These are phyloP conservation scores for Eriocheir sinensis DNA, from an alignment of 1,140 invertebrate species.

Conservation along the genomic window DNA sequence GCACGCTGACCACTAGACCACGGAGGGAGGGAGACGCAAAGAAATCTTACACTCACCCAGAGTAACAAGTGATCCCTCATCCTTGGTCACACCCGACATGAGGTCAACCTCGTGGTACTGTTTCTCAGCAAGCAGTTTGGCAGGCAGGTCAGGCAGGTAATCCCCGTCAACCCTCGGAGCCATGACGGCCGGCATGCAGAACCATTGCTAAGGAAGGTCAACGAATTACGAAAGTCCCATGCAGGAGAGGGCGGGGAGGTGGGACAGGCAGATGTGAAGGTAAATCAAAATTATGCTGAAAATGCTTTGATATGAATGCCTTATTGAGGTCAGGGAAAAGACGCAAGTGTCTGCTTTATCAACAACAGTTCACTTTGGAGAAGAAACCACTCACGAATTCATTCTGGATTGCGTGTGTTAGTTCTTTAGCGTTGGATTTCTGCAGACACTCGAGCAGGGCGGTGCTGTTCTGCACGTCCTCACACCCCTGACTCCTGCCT, in stretches of 20 bases:
- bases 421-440: background rate
- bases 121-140: background rate
- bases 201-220: constrained; percentile 38
- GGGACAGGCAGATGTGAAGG: background rate
- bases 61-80: background rate
- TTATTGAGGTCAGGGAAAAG: no score
- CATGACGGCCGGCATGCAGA: background rate
- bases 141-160: constrained; percentile 28
- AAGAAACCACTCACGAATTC: background rate
- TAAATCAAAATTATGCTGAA: background rate
- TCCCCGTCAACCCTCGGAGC: constrained; percentile 24
- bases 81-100: background rate
- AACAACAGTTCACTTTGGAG: background rate
- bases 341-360: no score
- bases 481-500: background rate
- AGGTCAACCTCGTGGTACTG: constrained; percentile 18
- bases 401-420: background rate
- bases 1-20: no score
- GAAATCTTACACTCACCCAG: constrained; percentile 17
- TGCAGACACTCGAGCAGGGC: constrained; percentile 20
- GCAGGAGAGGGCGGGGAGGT: no score
- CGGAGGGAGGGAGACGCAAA: no score
- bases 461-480: background rate
- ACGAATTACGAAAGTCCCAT: no score
- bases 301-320: no score